Base-by-base conservation (phyloP, 2,113 vertebrate genomes). In the Perca fluviatilis region DNA sequence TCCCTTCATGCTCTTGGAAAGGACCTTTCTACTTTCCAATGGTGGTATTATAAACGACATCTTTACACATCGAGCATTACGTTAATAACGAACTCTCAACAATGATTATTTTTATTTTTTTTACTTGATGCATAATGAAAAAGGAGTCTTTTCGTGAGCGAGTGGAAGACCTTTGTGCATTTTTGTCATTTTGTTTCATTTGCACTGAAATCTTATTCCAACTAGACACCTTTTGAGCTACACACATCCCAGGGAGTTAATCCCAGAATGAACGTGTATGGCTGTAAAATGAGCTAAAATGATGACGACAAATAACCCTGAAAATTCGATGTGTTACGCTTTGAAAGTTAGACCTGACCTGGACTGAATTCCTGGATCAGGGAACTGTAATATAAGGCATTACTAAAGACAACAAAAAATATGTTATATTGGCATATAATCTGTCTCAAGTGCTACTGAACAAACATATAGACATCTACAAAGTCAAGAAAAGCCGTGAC, bases 371-470 rank as follows among this genome's bases (percentile, higher is more conserved):
- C 47, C 5, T 9, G 51, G 49, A 65, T 74, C 62, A 58, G 72
- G 79, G 70, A 87, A 46, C 74, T 66, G 75, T 53, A 73, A 75
- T 53, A 30, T 14, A 65, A 81, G 69, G 56, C 50, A 75, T 88
- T 49, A 70, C 83, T 54, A 72, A 81, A 36, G 40, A 77, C 72
- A 66, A 75, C 74, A 72, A 86, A 21, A 84, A 25, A 83, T 43
- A 83, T 23, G 27, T 60, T 63, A 77, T 84, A 86, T 91, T 92
- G 90, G 89, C 93, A 88, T 86, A 76, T 72, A 57, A 87, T 76
- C 73, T 49, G 54, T 84, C 80, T 88, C 82, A 92, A 91, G 88
- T 92, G 91, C 89, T 91, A 77, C 74, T 25, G 63, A 90, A 90
- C 86, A 87, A 86, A 86, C 69, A 63, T 80, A 66, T n/a, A 27